Conservation (phyloP, 2,888 invertebrate genomes). For the Napeogenes inachia region DNA sequence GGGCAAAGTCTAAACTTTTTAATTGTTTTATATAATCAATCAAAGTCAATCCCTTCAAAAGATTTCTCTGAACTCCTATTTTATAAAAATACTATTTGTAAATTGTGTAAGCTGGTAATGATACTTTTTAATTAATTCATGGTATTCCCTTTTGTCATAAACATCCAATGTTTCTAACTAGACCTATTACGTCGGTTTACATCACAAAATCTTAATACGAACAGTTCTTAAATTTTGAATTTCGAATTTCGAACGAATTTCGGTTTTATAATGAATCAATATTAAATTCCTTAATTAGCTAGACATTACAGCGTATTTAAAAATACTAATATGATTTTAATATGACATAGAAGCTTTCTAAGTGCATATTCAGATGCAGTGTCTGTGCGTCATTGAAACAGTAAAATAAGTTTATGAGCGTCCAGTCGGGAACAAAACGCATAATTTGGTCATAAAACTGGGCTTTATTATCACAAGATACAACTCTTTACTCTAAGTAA, state of each 20-base stretch:
- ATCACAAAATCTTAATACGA: no score
- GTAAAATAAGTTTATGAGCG: constrained; percentile 57
- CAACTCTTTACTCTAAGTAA: constrained; percentile 47
- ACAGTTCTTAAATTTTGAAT: no score
- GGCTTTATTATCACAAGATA: constrained; percentile 54
- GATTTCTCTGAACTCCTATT: background rate
- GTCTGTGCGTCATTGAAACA: constrained; percentile 48
- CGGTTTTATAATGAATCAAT: no score
- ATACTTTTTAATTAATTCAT: no score
- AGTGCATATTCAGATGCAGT: constrained; percentile 50
- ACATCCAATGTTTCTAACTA: no score
- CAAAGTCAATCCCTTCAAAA: background rate
- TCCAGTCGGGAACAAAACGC: constrained; percentile 47
- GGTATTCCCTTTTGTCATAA: no score
- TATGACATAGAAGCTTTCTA: constrained; percentile 46
- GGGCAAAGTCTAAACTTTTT: background rate
- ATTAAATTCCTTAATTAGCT: no score
- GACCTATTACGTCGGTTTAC: no score
- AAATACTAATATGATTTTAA: constrained; percentile 9
- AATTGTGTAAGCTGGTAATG: no score
- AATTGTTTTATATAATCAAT: constrained; percentile 6
- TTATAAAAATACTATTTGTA: no score
- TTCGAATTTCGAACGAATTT: no score
- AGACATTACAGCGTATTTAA: background rate
- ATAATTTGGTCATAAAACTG: constrained; percentile 61